Conservation (phyloP, 2,888 invertebrate genomes). For the Drosophila tanythrix region DNA sequence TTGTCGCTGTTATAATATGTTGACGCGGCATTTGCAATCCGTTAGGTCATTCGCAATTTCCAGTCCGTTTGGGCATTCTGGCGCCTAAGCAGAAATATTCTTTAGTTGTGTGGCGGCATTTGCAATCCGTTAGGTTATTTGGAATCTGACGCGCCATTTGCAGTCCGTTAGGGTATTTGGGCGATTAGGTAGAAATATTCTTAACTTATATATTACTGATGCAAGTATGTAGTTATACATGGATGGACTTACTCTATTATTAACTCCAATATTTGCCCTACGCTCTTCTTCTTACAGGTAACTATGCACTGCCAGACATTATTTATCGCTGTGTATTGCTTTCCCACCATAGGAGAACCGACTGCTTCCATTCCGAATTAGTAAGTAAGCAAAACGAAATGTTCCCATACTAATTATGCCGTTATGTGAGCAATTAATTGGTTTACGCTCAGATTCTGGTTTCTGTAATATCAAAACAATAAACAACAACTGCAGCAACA, state of each 20-base stretch:
- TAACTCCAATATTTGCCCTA: neutral
- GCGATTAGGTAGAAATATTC: too few species aligned
- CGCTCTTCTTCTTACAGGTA: conserved; percentile 57
- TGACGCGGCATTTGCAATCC: too few species aligned
- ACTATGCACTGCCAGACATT: conserved; percentile 37
- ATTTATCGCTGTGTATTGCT: neutral
- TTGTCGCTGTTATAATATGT: too few species aligned
- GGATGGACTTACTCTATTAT: neutral
- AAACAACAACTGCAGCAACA: conserved; percentile 4
- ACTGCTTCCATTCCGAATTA: conserved; percentile 13
- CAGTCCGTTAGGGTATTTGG: too few species aligned
- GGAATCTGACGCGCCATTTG: too few species aligned
- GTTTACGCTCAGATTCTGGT: conserved; percentile 29
- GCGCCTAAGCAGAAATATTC: too few species aligned
- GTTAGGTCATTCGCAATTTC: too few species aligned
- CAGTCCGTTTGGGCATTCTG: too few species aligned
- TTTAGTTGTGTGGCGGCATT: too few species aligned
- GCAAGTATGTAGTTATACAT: neutral
- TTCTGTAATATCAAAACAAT: conserved; percentile 20
- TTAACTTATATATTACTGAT: too few species aligned
- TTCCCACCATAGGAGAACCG: conserved; percentile 32
- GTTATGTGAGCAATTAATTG: conserved; percentile 58
- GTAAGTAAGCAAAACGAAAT: conserved; percentile 47
- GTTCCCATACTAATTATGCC: conserved; percentile 46
- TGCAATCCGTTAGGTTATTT: too few species aligned